phyloP scores from a whole-genome alignment of 64 coral and sea anemone genomes.

The Cladopsammia gracilis region DNA sequence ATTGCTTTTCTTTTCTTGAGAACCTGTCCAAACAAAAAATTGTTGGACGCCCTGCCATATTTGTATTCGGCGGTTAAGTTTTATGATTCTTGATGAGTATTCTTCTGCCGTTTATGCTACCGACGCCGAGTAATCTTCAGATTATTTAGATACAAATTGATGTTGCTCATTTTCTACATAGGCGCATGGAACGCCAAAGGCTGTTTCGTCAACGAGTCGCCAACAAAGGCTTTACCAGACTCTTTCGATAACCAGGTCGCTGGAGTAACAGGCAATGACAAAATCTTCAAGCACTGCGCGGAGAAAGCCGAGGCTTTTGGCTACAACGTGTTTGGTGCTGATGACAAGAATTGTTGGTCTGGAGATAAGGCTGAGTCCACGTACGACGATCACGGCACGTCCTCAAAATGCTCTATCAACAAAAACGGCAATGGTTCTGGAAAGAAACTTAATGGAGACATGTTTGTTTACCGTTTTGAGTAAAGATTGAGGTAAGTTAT shows the following conservation, averaged over 20 bases:
- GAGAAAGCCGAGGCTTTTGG: background rate
- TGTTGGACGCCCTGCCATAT: too few relatives aligned
- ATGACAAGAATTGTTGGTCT: background rate
- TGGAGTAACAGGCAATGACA: background rate
- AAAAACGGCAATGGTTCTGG: conserved; percentile 1
- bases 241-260: background rate
- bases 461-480: conserved; percentile 8
- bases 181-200: background rate
- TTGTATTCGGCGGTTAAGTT: too few relatives aligned
- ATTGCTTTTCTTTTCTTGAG: too few relatives aligned
- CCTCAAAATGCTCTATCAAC: background rate
- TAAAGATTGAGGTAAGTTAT: background rate
- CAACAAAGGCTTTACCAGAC: background rate
- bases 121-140: too few relatives aligned
- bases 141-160: too few relatives aligned
- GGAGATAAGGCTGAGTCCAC: background rate
- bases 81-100: too few relatives aligned
- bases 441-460: background rate
- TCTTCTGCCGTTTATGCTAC: too few relatives aligned
- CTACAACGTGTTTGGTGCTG: conserved; percentile 6
- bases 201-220: background rate
- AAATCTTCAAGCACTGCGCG: background rate
- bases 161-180: background rate
- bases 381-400: background rate
- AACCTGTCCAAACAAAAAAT: too few relatives aligned